Evolutionary conservation across 2,888 invertebrate species (phyloP), one percentile per base, ranked within the genome.

Genomic region (Agrypnus murinus): DNA sequence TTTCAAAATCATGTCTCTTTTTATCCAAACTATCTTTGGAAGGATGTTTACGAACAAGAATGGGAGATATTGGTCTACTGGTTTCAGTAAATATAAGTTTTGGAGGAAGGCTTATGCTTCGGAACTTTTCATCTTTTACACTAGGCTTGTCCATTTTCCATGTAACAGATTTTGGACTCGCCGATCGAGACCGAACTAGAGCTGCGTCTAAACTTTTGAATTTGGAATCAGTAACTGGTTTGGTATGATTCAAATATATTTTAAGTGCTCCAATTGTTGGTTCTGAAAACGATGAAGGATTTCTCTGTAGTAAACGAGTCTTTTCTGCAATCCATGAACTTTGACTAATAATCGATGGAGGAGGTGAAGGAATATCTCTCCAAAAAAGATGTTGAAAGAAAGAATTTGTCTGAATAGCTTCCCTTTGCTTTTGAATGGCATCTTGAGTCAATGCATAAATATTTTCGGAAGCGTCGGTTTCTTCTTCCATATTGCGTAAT

Each of bases 341-440:
- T 72, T 81, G 5, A 76, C 53, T 7, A 0, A 75, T 70, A 31
- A 84, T 78, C 0, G 86, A 84, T 0, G 85, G 82, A 1, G 83
- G 82, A 0, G 87, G 84, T 0, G 87, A 81, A 6, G 71, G 81
- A 17, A 86, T 77, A 73, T 90, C 88, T 66, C 91, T 86, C 36
- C 93, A 83, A 78, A 93, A 91, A 15, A 93, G 86, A 83, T 92
- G 90, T 82, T 92, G 92, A 77, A 93, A 93, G 80, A 93, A 93
- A 0, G 88, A 88, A 80, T 92, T 88, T 0, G 90, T 88, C 70
- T 90, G 86, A 31, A 92, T 86, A 3, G 87, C 87, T 75, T 90
- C 89, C 72, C 89, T 90, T 62, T 89, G 90, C 74, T 86, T 86
- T 76, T 87, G 87, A 19, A 90, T 87, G 67, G 90, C 88, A 68